Evolutionary conservation across 2,888 invertebrate species (phyloP), one percentile per base, ranked within the genome.

Genomic region (Clitarchus hookeri): DNA sequence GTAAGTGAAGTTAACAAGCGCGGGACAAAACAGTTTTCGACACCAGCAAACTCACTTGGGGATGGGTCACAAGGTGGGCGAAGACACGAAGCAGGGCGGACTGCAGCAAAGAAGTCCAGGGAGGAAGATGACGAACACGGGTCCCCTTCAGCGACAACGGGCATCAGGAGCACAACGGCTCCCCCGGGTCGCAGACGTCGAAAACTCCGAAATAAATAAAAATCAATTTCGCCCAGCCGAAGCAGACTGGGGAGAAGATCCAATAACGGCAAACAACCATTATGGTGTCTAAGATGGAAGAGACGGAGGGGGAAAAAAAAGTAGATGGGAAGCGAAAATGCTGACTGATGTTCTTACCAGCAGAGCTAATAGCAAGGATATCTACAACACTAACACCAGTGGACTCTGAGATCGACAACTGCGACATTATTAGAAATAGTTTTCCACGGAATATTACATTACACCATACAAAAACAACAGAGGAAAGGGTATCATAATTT

Each of bases 181-280:
- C 65, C 65, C 23, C 65, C 65, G 65, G 8, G 65, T n/a, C 23
- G 19, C 65, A 65, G 65, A n/a, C 65, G 65, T 65, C 65, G 23
- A 6, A 8, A 65, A 65, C 65, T 65, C 23, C 65, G 13, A 65
- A 23, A 65, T 65, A 65, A 65, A 65, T 65, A 65, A 65, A 65
- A 65, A 65, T 65, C 65, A 65, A 65, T 65, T 65, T 65, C 65
- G n/a, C 65, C n/a, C 23, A 65, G 65, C 65, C 65, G 65, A 65
- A 23, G 65, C 65, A 65, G 65, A 19, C 65, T n/a, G n/a, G 65
- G 65, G 65, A n/a, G 65, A n/a, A 65, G 65, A 65, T 65, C 65
- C 65, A 65, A 65, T 65, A 65, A 65, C 65, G 8, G 65, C 65
- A 65, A 65, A 65, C 65, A 65, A n/a, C 65, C 65, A 65, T 65